These are phyloP conservation scores for Apis florea DNA, from an alignment of 1,140 invertebrate genomes.

Conservation along the genomic window DNA sequence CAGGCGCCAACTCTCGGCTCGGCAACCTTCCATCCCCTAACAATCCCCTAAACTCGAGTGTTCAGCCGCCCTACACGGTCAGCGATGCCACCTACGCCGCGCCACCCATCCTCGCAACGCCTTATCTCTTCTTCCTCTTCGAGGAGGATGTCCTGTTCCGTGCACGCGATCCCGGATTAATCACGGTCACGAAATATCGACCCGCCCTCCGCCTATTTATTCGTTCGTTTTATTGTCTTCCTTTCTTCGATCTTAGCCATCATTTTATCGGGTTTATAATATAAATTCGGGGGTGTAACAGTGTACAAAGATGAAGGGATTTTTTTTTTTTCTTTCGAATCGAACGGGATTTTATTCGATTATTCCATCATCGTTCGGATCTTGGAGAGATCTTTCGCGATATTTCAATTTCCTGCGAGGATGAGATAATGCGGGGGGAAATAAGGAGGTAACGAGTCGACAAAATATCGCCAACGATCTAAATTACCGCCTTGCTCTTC, in stretches of 20 bases:
- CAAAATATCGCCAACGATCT: conserved; percentile 5
- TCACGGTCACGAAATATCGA: background rate
- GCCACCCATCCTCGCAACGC: conserved; percentile 1
- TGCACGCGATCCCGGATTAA: background rate
- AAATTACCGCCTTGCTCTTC: conserved; percentile 20
- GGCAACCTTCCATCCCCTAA: conserved; percentile 10
- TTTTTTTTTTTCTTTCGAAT: too few relatives aligned
- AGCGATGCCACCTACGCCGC: conserved; percentile 44
- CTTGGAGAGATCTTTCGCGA: too few relatives aligned
- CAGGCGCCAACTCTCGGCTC: conserved; percentile 54
- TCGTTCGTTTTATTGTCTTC: background rate
- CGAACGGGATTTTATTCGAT: too few relatives aligned
- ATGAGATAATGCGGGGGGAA: background rate
- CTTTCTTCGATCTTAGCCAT: too few relatives aligned
- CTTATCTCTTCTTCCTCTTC: background rate
- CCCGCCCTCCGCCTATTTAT: background rate
- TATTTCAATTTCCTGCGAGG: background rate
- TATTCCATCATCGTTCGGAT: too few relatives aligned
- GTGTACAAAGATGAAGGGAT: too few relatives aligned
- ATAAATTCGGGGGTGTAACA: too few relatives aligned
- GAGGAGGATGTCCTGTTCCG: background rate
- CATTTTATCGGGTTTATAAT: too few relatives aligned
- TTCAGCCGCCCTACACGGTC: conserved; percentile 33
- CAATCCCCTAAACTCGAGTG: conserved; percentile 26
- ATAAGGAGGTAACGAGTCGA: background rate